A percentile compares a stretch with the other conserved stretches of the same genome.
Evolutionary conservation across 2,797 vertebrate species (phyloP).

Genomic region (Leontocebus nigricollis): DNA sequence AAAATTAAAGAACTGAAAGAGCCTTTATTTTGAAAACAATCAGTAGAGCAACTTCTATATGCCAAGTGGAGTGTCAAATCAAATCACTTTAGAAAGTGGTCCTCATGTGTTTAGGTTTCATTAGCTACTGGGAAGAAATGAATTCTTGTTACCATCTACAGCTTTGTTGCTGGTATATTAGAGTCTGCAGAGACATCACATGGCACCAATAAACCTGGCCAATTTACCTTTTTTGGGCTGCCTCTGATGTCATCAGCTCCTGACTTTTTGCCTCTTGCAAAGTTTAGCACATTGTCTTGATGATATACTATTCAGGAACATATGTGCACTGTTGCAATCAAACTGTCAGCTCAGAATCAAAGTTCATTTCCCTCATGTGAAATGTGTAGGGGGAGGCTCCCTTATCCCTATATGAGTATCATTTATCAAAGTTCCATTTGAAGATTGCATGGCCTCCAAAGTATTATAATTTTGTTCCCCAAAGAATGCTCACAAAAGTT

Average conservation of each 20-base stretch:
- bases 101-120: not conserved
- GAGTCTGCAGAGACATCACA: not conserved
- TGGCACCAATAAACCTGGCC: not conserved
- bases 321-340: not conserved
- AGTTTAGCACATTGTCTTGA: not conserved
- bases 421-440: constrained; percentile 42
- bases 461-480: not conserved
- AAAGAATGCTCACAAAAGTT: not conserved
- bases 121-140: constrained; percentile 13
- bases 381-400: not conserved
- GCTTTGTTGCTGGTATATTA: not conserved
- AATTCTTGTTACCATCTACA: not conserved
- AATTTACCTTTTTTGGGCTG: not conserved
- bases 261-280: not conserved
- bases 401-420: not conserved
- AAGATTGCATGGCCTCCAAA: not conserved
- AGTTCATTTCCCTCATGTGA: not conserved
- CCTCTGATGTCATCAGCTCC: not conserved
- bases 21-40: constrained; percentile 40
- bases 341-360: not conserved
- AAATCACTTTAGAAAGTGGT: constrained; percentile 4
- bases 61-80: constrained; percentile 41
- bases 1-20: constrained; percentile 56
- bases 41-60: not conserved
- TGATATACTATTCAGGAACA: not conserved